These are phyloP conservation scores for Bicyclus anynana DNA, from an alignment of 1,140 invertebrate species.

Conservation along the genomic window DNA sequence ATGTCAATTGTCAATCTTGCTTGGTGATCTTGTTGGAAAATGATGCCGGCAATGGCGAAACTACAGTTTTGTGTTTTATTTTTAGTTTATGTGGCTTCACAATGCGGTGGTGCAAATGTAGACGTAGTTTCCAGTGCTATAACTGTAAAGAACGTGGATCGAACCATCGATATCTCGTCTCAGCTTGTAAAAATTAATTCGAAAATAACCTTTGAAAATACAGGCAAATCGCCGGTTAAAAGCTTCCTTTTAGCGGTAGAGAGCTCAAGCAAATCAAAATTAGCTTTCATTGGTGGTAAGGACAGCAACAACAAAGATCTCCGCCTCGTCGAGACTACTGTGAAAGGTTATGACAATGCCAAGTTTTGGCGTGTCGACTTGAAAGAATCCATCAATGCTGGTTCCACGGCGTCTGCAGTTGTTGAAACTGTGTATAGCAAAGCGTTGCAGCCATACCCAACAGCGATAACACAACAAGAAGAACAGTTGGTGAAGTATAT, in stretches of 20 bases:
- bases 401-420: conserved; percentile 79
- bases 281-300: conserved; percentile 87
- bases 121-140: conserved; percentile 76
- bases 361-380: conserved; percentile 81
- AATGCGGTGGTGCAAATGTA: conserved; percentile 46
- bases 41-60: conserved; percentile 62
- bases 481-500: conserved; percentile 94
- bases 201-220: conserved; percentile 90
- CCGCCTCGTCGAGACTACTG: conserved; percentile 77
- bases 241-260: conserved; percentile 87
- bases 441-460: conserved; percentile 88
- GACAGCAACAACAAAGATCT: conserved; percentile 82
- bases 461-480: conserved; percentile 92
- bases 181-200: conserved; percentile 91
- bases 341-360: conserved; percentile 72
- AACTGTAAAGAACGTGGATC: conserved; percentile 89
- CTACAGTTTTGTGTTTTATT: conserved; percentile 51
- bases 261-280: conserved; percentile 78
- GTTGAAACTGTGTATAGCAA: conserved; percentile 89
- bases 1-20: conserved; percentile 56
- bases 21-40: too few relatives aligned
- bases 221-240: conserved; percentile 82
- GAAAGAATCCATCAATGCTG: conserved; percentile 79
- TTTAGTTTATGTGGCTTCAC: conserved; percentile 39
- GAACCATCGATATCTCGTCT: conserved; percentile 90